Conservation (phyloP, 2,888 invertebrate species). For the Eledone cirrhosa region DNA sequence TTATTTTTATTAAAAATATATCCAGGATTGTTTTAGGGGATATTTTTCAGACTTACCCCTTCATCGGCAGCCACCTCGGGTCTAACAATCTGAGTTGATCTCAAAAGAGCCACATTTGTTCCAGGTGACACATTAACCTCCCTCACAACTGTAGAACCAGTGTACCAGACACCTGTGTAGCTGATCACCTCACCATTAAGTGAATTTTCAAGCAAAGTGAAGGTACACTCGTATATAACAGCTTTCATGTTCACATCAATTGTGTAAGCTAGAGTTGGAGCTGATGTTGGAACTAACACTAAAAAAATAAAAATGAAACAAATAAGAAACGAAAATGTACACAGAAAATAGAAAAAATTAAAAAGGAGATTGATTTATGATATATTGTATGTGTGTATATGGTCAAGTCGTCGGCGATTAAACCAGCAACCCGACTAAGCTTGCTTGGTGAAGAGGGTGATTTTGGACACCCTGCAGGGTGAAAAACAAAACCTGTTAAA, state of each 20-base stretch:
- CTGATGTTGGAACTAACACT: conserved; percentile 26
- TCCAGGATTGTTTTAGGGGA: no score
- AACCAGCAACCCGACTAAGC: no score
- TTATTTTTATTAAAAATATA: no score
- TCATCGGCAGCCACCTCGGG: background rate
- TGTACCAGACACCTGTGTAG: conserved; percentile 34
- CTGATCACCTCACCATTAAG: conserved; percentile 25
- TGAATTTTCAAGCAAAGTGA: conserved; percentile 21
- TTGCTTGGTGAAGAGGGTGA: no score
- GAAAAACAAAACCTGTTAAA: no score
- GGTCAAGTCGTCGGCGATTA: no score
- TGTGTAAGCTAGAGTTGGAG: conserved; percentile 30
- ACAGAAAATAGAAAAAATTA: background rate
- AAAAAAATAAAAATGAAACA: background rate
- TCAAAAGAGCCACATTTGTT: background rate
- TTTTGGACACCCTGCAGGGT: no score
- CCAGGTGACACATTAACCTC: background rate
- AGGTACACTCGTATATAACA: conserved; percentile 34
- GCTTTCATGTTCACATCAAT: background rate
- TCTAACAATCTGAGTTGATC: background rate
- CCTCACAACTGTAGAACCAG: background rate
- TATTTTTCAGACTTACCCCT: conserved; percentile 33
- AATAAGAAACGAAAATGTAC: no score
- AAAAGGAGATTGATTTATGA: background rate
- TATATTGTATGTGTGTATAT: no score